Evolutionary conservation across 1,140 invertebrate species (phyloP).

Genomic region (Lycorma delicatula): DNA sequence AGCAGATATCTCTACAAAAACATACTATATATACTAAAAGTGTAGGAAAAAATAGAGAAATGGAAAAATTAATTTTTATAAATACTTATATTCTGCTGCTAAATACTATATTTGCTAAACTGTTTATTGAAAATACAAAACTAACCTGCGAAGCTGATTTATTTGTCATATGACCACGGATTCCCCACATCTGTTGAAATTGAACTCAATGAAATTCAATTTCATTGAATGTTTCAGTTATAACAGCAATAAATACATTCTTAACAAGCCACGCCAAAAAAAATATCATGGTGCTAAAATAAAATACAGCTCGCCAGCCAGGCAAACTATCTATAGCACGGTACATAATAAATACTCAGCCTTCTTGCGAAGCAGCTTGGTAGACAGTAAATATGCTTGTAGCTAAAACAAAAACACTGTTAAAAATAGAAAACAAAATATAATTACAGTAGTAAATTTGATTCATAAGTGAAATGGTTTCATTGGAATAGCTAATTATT

Average conservation of each 20-base stretch:
- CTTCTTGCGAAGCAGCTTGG: slow-evolving; percentile 98
- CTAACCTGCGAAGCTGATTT: slow-evolving; percentile 69
- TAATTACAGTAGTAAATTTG: too few relatives aligned
- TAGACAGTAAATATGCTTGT: slow-evolving; percentile 99
- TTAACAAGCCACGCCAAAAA: slow-evolving; percentile 99
- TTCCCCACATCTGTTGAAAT: slow-evolving; percentile 99
- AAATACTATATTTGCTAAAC: too few relatives aligned
- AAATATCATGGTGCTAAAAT: slow-evolving; percentile 99
- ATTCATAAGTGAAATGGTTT: too few relatives aligned
- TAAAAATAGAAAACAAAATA: too few relatives aligned
- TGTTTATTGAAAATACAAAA: too few relatives aligned
- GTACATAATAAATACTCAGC: slow-evolving; percentile 99
- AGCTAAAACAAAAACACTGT: slow-evolving; percentile 61
- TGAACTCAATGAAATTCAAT: slow-evolving; percentile 99
- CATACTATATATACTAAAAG: too few relatives aligned
- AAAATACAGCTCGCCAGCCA: slow-evolving; percentile 91
- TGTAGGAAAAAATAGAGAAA: too few relatives aligned
- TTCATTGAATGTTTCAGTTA: slow-evolving; percentile 99
- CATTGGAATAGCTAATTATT: too few relatives aligned
- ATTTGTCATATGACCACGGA: slow-evolving; percentile 73
- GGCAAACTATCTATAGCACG: slow-evolving; percentile 94
- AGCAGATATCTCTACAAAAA: too few relatives aligned
- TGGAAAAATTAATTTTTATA: too few relatives aligned
- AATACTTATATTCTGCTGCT: too few relatives aligned
- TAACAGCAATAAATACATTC: slow-evolving; percentile 99